These are phyloP conservation scores for Sebastes trivittatus DNA, from an alignment of 2,797 vertebrate species.

Conservation along the genomic window DNA sequence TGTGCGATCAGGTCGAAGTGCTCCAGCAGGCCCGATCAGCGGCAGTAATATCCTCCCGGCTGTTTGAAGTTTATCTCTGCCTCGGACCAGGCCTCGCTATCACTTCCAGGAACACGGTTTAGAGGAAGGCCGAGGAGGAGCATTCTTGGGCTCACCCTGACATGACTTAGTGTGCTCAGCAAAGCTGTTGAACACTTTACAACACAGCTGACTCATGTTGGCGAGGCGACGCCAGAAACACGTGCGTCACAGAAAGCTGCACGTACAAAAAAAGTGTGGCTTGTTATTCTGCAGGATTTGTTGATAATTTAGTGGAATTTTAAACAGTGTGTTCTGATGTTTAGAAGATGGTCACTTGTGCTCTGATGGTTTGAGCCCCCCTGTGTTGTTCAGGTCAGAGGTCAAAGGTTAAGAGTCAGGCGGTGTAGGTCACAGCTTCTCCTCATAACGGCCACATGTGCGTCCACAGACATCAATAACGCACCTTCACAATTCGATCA, in stretches of 20 bases:
- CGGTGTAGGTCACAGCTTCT: constrained; percentile 20
- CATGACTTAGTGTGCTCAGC: constrained; percentile 47
- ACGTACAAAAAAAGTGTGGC: constrained; percentile 40
- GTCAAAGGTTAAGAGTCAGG: constrained; percentile 46
- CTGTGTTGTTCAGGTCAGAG: constrained; percentile 28
- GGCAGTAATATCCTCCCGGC: constrained; percentile 58
- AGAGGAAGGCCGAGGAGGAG: constrained; percentile 62
- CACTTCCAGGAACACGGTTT: constrained; percentile 76
- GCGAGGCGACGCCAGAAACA: constrained; percentile 26
- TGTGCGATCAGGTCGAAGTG: constrained; percentile 16
- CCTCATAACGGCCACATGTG: constrained; percentile 33
- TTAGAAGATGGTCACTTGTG: constrained; percentile 23
- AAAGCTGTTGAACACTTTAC: constrained; percentile 48
- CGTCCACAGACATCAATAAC: constrained; percentile 11
- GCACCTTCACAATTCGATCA: constrained; percentile 32
- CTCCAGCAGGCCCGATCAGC: constrained; percentile 60
- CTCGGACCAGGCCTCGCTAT: constrained; percentile 57
- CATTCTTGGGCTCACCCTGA: constrained; percentile 57
- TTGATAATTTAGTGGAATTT: constrained; percentile 54
- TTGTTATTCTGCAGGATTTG: constrained; percentile 45
- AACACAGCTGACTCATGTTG: constrained; percentile 68
- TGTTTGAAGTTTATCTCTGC: constrained; percentile 80
- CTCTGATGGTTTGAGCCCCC: background rate
- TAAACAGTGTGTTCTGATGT: constrained; percentile 49
- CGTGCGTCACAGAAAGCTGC: constrained; percentile 62